Evolutionary conservation across 1,140 invertebrate genomes (phyloP), one percentile per base, ranked within the genome.

Genomic region (Drosophila lini): DNA sequence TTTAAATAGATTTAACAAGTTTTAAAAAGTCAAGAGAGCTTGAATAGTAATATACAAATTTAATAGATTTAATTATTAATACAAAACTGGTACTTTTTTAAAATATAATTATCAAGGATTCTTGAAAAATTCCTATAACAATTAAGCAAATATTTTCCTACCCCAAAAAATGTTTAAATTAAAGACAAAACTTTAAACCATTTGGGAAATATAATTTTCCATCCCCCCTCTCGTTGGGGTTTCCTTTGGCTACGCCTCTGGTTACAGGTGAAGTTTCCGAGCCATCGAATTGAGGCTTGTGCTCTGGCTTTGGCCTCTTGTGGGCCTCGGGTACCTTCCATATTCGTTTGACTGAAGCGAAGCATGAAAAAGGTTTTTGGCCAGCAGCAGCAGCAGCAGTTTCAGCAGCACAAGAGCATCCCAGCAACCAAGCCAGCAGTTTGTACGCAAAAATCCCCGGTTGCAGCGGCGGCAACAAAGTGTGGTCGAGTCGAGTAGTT

Each of bases 341-440:
- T 15, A 59, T 61, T 48, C 60, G 42, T 48, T 44, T 41, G 40
- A 57, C 50, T 81, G 77, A 74, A 89, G 84, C 73, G 80, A 74
- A 89, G 83, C 80, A 89, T 88, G 83, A 83, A 89, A 86, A 88
- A 83, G 84, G 84, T 88, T 88, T 88, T 88, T 80, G 80, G 80
- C 83, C 61, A 71, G 16, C 41, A 74, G 56, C 47, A 63, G 22
- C 25, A 13, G 19, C 32, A 34, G 9, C 19, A 19, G 19, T 25
- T 25, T 25, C 32, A 15, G 19, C 19, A 50, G 28, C 47, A 50
- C n/a, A n/a, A 9, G 3, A 50, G n/a, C 31, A 34, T 11, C 48
- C 3, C 1, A 53, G 32, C 16, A 28, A 28, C 28, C 19, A 8
- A 36, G 16, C 50, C 16, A 52, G 64, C 16, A 52, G 64, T 13